Evolutionary conservation across 1,140 invertebrate species (phyloP).

Genomic region (Drosophila novamexicana): DNA sequence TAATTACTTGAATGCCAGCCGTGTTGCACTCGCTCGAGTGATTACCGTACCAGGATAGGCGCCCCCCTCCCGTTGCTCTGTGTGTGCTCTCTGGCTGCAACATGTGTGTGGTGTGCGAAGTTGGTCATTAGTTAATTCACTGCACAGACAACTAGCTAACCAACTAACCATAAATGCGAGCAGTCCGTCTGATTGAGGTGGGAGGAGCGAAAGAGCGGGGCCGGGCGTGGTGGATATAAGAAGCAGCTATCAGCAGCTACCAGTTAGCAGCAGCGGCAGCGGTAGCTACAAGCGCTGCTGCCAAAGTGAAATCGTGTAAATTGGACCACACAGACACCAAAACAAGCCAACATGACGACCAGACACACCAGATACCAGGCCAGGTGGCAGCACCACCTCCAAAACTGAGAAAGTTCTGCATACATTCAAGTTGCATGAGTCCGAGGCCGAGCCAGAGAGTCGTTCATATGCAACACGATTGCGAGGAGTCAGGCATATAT

Average conservation of each 20-base stretch:
- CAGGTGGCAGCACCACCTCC: constrained; percentile 14
- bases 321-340: constrained; percentile 76
- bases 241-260: constrained; percentile 34
- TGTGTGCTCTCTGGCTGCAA: not conserved
- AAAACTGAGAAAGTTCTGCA: constrained; percentile 64
- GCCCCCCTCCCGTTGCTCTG: not conserved
- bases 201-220: too few relatives aligned
- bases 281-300: constrained; percentile 30
- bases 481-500: constrained; percentile 51
- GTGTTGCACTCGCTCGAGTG: constrained; percentile 45
- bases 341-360: constrained; percentile 41
- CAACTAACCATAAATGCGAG: constrained; percentile 71
- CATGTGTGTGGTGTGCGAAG: constrained; percentile 24
- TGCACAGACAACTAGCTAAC: constrained; percentile 67
- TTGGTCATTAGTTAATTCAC: constrained; percentile 80
- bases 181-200: constrained; percentile 4
- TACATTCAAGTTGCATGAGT: constrained; percentile 28
- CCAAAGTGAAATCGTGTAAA: constrained; percentile 79
- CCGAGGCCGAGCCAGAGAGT: constrained; percentile 43
- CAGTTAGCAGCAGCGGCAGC: constrained; percentile 20
- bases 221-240: constrained; percentile 13
- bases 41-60: constrained; percentile 30
- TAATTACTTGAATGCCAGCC: constrained; percentile 49
- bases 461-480: constrained; percentile 39
- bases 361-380: constrained; percentile 14